Evolutionary conservation across 2,888 invertebrate genomes (phyloP).

Genomic region (Platycnemis pennipes): DNA sequence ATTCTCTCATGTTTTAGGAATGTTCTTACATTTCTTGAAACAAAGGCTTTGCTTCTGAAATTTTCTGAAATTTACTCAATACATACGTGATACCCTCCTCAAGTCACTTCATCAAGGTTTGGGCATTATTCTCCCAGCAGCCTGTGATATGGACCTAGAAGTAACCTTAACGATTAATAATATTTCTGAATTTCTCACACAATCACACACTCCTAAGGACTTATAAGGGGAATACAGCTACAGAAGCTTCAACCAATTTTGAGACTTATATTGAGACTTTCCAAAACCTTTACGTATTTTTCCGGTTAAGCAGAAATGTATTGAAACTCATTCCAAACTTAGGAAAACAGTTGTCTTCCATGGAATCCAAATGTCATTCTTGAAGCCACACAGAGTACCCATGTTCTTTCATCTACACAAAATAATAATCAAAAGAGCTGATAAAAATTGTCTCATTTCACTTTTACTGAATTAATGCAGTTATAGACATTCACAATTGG

Average conservation of each 20-base stretch:
- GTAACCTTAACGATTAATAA: slow-evolving; percentile 84
- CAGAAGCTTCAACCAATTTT: slow-evolving; percentile 61
- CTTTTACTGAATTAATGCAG: slow-evolving; percentile 32
- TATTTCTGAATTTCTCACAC: slow-evolving; percentile 80
- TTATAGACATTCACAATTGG: slow-evolving; percentile 15
- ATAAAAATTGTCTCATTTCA: slow-evolving; percentile 61
- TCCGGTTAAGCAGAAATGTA: slow-evolving; percentile 46
- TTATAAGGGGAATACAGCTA: slow-evolving; percentile 57
- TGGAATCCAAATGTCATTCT: slow-evolving; percentile 63
- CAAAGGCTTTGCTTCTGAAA: slow-evolving; percentile 67
- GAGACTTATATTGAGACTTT: slow-evolving; percentile 28
- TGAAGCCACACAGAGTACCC: slow-evolving; percentile 60
- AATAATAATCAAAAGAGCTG: slow-evolving; percentile 48
- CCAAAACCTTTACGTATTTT: slow-evolving; percentile 53
- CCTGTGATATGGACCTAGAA: slow-evolving; percentile 80
- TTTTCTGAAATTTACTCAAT: slow-evolving; percentile 67
- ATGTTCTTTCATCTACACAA: slow-evolving; percentile 47
- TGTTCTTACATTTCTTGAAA: slow-evolving; percentile 53
- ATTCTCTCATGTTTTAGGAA: background rate
- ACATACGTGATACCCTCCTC: slow-evolving; percentile 70
- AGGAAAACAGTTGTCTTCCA: slow-evolving; percentile 44
- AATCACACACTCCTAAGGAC: slow-evolving; percentile 76
- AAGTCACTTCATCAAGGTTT: slow-evolving; percentile 68
- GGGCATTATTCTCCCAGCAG: slow-evolving; percentile 68
- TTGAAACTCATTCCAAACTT: slow-evolving; percentile 40